A percentile compares a stretch with the other conserved stretches of the same genome.
Evolutionary conservation across 2,113 vertebrate species (phyloP).

Genomic region (Onychostruthus taczanowskii): DNA sequence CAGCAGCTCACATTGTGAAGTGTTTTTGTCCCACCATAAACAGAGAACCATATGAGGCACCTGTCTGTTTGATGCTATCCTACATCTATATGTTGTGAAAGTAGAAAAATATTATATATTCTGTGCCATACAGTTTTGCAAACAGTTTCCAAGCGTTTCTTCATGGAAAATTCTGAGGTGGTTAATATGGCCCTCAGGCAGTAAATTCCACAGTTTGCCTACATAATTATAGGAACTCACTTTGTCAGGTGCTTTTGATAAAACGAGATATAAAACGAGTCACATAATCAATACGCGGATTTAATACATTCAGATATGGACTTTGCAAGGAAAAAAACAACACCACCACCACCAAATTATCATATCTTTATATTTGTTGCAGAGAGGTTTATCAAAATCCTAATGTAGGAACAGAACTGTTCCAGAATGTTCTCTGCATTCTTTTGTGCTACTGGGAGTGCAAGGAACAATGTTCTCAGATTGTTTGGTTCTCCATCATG

Average conservation of each 20-base stretch:
- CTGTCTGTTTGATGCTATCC: neutral
- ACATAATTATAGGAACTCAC: neutral
- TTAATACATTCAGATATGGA: neutral
- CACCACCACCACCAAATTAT: neutral
- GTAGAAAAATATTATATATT: neutral
- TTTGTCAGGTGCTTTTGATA: neutral
- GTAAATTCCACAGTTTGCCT: neutral
- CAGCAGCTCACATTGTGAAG: accelerated
- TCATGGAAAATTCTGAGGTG: neutral
- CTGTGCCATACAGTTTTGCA: neutral
- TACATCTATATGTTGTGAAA: neutral
- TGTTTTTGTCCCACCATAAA: neutral
- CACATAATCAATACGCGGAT: neutral
- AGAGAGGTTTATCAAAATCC: neutral
- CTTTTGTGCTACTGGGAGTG: neutral
- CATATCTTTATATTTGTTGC: neutral
- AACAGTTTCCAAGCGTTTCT: neutral
- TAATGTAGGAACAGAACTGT: neutral
- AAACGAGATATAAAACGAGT: neutral
- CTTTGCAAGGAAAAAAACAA: neutral
- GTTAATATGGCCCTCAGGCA: neutral
- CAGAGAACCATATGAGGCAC: neutral
- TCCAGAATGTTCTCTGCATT: neutral
- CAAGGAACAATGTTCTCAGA: accelerated
- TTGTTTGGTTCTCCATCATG: neutral